These are phyloP conservation scores for Pseudorasbora parva DNA, from an alignment of 2,113 vertebrate genomes.

Conservation along the genomic window DNA sequence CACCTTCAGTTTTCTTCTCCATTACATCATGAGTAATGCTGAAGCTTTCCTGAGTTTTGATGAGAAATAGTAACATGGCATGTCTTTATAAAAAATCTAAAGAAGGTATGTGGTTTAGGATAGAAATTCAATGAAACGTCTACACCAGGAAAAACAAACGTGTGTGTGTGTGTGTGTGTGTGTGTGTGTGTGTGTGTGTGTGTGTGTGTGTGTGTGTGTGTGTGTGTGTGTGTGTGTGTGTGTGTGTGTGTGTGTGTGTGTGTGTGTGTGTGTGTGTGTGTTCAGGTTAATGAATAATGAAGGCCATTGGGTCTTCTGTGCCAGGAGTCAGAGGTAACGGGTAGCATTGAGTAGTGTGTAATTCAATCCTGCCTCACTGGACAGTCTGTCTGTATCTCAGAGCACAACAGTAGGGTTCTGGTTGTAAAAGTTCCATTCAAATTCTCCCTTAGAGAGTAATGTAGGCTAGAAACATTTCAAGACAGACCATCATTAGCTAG, in stretches of 20 bases:
- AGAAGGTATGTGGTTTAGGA: not conserved
- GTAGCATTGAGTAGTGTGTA: not conserved
- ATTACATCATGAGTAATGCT: not conserved
- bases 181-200: not conserved
- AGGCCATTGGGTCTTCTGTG: conserved; percentile 5
- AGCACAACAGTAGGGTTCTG: conserved; percentile 21
- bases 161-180: not conserved
- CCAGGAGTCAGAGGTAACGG: conserved; percentile 1
- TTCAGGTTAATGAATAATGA: conserved; percentile 55
- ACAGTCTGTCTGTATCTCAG: not conserved
- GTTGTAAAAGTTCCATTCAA: conserved; percentile 2
- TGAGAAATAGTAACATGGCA: not conserved
- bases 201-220: not conserved
- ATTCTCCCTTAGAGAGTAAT: not conserved
- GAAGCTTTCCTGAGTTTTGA: not conserved
- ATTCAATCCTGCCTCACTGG: not conserved
- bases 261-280: not conserved
- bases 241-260: not conserved
- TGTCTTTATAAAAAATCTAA: not conserved
- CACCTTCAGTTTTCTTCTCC: conserved; percentile 21
- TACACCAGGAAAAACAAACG: not conserved
- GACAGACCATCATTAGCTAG: not conserved
- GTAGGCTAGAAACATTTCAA: conserved; percentile 5
- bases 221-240: conserved; percentile 1
- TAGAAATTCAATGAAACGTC: not conserved